Base-by-base conservation (phyloP, 1,140 invertebrate species). In the Rhagoletis pomonella region DNA sequence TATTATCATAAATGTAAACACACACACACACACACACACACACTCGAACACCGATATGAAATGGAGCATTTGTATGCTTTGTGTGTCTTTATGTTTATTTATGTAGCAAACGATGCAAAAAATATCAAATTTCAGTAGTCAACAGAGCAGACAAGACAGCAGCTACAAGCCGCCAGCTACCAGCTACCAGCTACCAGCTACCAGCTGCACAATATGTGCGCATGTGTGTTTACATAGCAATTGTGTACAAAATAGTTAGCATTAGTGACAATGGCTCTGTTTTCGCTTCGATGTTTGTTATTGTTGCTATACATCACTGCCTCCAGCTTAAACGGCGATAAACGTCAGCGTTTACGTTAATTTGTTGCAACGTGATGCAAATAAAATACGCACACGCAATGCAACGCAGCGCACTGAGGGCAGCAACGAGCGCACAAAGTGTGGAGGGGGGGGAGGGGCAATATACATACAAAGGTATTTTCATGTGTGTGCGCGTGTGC, bases 301-400 rank as follows among this genome's bases (percentile, higher is more conserved):
- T 50, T 73, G 6, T 17, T 44, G 14, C 17, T 47, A 47, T 4
- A 73, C 69, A 73, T 73, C 19, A 44, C 4, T 73, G 42, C 69
- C 10, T 12, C 69, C 69, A n/a, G n/a, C n/a, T n/a, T 73, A 73
- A 73, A 17, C 42, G 12, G 69, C 42, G 42, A 73, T 73, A 73
- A 73, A 73, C 12, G 69, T 73, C 10, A n/a, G 44, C 12, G 17
- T 73, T 73, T 73, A 50, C 19, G 69, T 73, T 73, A 73, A 73
- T 73, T 73, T 73, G 69, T 73, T 73, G 69, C 69, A 47, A 73
- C 69, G 29, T 73, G 69, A 29, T 29, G 69, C 69, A 73, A 73
- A 73, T 73, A 50, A 73, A 47, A 50, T 47, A 67, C 64, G 7
- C 2, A 67, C 29, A 67, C 6, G 60, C 9, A n/a, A n/a, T n/a